Base-by-base conservation (phyloP, 1,140 invertebrate genomes). In the Lerema accius region DNA sequence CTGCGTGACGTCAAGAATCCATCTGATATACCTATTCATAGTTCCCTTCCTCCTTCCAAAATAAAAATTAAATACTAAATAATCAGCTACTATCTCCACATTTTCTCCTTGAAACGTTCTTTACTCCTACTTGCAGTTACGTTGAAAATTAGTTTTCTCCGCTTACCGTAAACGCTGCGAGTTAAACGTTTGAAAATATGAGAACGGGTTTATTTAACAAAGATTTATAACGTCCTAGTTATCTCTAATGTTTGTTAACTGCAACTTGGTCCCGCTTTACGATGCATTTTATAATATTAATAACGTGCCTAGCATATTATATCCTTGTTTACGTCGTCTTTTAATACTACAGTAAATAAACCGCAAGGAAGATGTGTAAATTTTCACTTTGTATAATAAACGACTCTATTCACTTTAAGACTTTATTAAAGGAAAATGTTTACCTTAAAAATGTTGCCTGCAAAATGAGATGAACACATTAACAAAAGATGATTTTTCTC, bases 191-290 rank as follows among this genome's bases (percentile, higher is more conserved):
- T 60, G 64, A 78, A 82, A 80, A 82, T 84, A 84, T 82, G 78
- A 82, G 69, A 69, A 65, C 71, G 65, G 72, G 65, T 76, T 80
- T 75, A 71, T 50, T 64, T 84, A 84, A 87, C 76, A 75, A 82
- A 80, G 81, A 87, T 87, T 85, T 87, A 87, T 82, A 81, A 77
- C 74, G 78, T 79, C 69, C 74, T 76, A 74, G 67, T 74, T 77
- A 79, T 80, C 65, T 78, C 71, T 69, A 73, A 59, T 53, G 59
- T 66, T 64, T 65, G 60, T 66, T 69, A 69, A 48, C 39, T 16
- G 40, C 32, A 45, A 55, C 56, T 43, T 46, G 32, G 46, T 58
- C n/a, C 26, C 23, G 53, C 51, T 58, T 65, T 58, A 65, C 26
- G 9, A 39, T 59, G 55, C 28, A 51, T 49, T 51, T 65, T 65